Conservation (phyloP, 2,888 invertebrate genomes). For the Biston stratarius region DNA sequence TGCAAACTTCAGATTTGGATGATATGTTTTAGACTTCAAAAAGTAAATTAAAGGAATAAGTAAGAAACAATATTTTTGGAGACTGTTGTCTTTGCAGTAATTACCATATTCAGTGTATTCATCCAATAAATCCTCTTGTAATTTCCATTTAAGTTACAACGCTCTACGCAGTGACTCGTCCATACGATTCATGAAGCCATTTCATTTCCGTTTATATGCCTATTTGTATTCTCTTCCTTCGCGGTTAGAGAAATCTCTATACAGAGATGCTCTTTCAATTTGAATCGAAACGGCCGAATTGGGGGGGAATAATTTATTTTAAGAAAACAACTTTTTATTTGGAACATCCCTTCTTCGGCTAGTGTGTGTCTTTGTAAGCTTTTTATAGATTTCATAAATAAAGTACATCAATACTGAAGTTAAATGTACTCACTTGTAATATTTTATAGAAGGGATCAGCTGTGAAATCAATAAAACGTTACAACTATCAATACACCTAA, state of each 20-base stretch:
- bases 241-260: constrained; percentile 81
- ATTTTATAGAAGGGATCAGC: no score
- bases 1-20: constrained; percentile 47
- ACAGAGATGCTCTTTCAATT: constrained; percentile 82
- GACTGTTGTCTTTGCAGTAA: no score
- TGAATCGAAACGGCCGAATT: constrained; percentile 82
- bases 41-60: no score
- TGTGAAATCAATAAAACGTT: not conserved
- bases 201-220: constrained; percentile 80
- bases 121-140: constrained; percentile 56
- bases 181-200: constrained; percentile 77
- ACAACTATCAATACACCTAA: no score
- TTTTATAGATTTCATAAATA: constrained; percentile 28
- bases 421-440: not conserved
- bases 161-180: constrained; percentile 64
- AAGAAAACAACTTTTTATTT: constrained; percentile 73
- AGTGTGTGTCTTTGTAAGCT: constrained; percentile 60
- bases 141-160: constrained; percentile 63
- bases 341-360: constrained; percentile 64
- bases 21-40: constrained; percentile 41
- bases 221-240: constrained; percentile 80
- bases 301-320: constrained; percentile 79
- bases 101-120: constrained; percentile 26
- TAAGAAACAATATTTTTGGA: no score
- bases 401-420: not conserved